Percentiles rank a stretch among this genome's conserved stretches.
Conservation (phyloP, 2,113 vertebrate genomes). For the Macrotis lagotis region DNA sequence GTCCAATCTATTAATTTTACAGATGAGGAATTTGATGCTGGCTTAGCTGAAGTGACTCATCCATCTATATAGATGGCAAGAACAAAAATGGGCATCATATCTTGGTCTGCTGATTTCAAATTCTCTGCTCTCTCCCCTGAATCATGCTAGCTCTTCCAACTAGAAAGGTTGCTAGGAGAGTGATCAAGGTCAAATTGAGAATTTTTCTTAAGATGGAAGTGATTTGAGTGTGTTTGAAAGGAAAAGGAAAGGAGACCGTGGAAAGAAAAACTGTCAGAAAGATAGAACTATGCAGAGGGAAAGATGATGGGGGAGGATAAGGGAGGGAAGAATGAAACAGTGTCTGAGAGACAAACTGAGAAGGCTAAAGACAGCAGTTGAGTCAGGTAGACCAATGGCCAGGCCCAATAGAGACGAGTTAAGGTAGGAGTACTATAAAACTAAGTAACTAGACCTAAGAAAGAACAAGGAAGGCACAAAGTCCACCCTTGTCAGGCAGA, state of each 20-base stretch:
- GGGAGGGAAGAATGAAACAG: background rate
- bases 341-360: background rate
- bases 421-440: background rate
- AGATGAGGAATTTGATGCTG: background rate
- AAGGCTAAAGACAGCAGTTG: background rate
- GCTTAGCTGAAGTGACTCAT: background rate
- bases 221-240: background rate
- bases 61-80: background rate
- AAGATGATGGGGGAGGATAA: background rate
- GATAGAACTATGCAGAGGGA: background rate
- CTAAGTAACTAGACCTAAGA: background rate
- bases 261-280: background rate
- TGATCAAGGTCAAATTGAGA: background rate
- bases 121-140: background rate
- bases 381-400: background rate
- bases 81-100: background rate
- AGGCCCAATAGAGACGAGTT: background rate
- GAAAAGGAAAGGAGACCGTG: background rate
- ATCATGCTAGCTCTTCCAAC: background rate
- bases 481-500: background rate
- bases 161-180: background rate
- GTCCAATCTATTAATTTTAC: background rate
- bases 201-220: background rate
- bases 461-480: background rate
- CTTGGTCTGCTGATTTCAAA: background rate